Conservation (phyloP, 2,797 vertebrate species). For the Sylvia borin region DNA sequence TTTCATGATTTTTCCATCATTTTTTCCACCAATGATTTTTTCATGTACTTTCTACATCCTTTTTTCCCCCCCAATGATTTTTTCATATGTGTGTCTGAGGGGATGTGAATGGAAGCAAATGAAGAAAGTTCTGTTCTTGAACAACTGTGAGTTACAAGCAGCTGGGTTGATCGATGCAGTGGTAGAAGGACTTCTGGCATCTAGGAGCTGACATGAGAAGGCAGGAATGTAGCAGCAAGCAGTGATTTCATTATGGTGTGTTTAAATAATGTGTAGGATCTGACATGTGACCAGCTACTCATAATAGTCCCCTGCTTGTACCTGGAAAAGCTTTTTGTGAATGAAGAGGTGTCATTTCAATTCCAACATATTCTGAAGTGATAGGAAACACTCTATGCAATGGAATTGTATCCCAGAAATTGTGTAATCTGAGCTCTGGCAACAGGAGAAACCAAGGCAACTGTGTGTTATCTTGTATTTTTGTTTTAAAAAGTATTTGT, state of each 20-base stretch:
- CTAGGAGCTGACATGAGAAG: neutral
- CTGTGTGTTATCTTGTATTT: neutral
- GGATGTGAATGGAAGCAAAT: neutral
- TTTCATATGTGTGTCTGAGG: neutral
- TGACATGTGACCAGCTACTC: neutral
- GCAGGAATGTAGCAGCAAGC: neutral
- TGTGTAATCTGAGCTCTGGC: neutral
- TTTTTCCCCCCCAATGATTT: neutral
- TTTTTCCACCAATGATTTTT: too few relatives aligned
- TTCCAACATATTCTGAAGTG: neutral
- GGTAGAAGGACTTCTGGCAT: neutral
- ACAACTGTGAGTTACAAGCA: neutral
- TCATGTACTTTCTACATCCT: too few relatives aligned
- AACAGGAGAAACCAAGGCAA: conserved; percentile 3
- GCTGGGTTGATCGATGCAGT: neutral
- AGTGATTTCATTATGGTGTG: neutral
- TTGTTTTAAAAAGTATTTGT: conserved; percentile 45
- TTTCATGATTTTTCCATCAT: neutral
- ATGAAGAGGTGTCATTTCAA: neutral
- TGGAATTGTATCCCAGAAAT: neutral
- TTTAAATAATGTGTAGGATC: neutral
- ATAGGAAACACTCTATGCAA: neutral
- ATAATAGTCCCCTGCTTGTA: neutral
- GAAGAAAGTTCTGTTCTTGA: neutral
- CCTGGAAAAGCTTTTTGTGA: neutral